Conservation (phyloP, 2,113 vertebrate genomes). For the Corythoichthys haematopterus region DNA sequence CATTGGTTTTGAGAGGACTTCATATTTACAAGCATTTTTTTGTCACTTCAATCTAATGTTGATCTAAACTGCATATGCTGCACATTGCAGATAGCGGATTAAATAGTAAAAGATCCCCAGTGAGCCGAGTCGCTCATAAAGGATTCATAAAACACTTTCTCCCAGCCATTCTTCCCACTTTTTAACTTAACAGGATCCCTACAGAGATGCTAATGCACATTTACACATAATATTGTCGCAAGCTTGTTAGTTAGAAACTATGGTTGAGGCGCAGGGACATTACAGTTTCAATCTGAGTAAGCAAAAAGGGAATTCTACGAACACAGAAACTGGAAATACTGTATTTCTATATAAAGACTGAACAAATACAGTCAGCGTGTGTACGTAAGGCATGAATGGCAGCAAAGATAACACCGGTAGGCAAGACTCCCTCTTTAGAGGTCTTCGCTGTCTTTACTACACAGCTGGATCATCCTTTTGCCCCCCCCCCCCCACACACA, state of each 20-base stretch:
- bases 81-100: constrained; percentile 39
- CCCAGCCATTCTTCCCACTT: constrained; percentile 40
- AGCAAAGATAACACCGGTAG: constrained; percentile 34
- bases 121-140: constrained; percentile 46
- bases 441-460: constrained; percentile 46
- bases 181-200: constrained; percentile 41
- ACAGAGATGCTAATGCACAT: constrained; percentile 45
- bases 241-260: constrained; percentile 56
- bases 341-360: not conserved
- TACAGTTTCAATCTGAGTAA: constrained; percentile 42
- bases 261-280: constrained; percentile 39
- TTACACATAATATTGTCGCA: constrained; percentile 46
- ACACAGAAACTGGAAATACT: constrained; percentile 14
- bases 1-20: constrained; percentile 3
- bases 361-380: constrained; percentile 23
- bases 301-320: constrained; percentile 29
- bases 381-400: constrained; percentile 32
- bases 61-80: constrained; percentile 60
- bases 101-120: constrained; percentile 39
- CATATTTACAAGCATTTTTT: constrained; percentile 39
- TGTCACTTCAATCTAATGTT: constrained; percentile 45
- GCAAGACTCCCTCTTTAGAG: constrained; percentile 30
- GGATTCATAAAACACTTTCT: constrained; percentile 51
- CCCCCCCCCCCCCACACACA: constrained; percentile 26
- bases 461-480: constrained; percentile 61